Conservation (phyloP, 1,140 invertebrate genomes). For the Cheumatopsyche charites region DNA sequence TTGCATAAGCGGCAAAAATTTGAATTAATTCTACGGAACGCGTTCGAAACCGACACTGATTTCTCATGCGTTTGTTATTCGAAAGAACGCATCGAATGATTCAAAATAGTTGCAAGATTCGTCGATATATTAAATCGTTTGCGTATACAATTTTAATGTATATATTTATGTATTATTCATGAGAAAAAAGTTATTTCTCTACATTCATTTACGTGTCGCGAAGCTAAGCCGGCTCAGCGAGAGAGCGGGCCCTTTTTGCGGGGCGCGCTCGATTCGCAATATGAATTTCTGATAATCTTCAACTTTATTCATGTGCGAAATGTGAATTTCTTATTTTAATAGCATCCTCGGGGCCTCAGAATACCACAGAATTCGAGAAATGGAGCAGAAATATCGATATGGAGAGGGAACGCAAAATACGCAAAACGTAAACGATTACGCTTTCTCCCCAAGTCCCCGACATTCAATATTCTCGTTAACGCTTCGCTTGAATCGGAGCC, state of each 20-base stretch:
- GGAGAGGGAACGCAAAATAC: conserved; percentile 24
- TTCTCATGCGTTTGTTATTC: no score
- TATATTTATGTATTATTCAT: no score
- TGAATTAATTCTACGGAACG: no score
- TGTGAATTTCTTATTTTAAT: conserved; percentile 33
- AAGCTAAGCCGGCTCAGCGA: neutral
- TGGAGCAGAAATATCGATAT: conserved; percentile 34
- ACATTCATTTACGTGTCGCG: neutral
- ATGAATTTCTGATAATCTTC: conserved; percentile 11
- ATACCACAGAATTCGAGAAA: conserved; percentile 20
- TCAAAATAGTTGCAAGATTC: no score
- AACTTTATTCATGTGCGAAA: conserved; percentile 24
- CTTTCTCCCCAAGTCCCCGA: conserved; percentile 3
- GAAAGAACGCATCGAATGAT: no score
- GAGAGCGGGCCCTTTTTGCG: neutral
- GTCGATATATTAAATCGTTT: no score
- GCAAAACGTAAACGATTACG: conserved; percentile 28
- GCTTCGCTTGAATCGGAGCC: conserved; percentile 19
- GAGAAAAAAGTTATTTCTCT: neutral
- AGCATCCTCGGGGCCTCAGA: conserved; percentile 19
- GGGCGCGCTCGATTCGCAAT: neutral
- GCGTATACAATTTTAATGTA: no score
- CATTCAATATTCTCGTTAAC: conserved; percentile 35
- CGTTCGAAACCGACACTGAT: no score
- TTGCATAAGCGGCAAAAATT: no score